Evolutionary conservation across 64 coral and sea anemone species (phyloP).

Genomic region (Pocillopora damicornis): DNA sequence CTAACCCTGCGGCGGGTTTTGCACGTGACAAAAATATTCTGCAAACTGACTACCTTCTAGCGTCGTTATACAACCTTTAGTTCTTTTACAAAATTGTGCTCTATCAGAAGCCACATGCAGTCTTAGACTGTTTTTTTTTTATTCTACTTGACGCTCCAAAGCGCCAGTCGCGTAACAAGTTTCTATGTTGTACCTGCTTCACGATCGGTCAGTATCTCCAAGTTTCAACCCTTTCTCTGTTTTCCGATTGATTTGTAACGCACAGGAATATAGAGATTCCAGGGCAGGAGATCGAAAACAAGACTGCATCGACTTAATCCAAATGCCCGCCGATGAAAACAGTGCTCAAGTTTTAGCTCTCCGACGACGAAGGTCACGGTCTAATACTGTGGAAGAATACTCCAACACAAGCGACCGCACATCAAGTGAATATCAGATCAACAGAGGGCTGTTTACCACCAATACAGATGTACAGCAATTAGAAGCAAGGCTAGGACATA

Average conservation of each 20-base stretch:
- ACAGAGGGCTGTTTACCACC: background rate
- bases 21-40: too few relatives aligned
- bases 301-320: background rate
- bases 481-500: background rate
- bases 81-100: too few relatives aligned
- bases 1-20: too few relatives aligned
- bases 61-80: too few relatives aligned
- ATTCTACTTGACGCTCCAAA: too few relatives aligned
- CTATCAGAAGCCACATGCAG: too few relatives aligned
- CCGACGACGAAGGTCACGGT: background rate
- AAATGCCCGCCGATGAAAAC: background rate
- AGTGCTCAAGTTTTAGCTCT: background rate
- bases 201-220: background rate
- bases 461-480: background rate
- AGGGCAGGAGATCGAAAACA: background rate
- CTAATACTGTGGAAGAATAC: background rate
- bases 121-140: too few relatives aligned
- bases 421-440: background rate
- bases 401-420: background rate
- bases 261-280: background rate
- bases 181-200: too few relatives aligned
- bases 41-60: too few relatives aligned
- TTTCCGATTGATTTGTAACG: background rate
- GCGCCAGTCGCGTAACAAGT: too few relatives aligned
- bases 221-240: background rate